phyloP scores from a whole-genome alignment of 2,797 vertebrate species.

The Hirundo rustica region DNA sequence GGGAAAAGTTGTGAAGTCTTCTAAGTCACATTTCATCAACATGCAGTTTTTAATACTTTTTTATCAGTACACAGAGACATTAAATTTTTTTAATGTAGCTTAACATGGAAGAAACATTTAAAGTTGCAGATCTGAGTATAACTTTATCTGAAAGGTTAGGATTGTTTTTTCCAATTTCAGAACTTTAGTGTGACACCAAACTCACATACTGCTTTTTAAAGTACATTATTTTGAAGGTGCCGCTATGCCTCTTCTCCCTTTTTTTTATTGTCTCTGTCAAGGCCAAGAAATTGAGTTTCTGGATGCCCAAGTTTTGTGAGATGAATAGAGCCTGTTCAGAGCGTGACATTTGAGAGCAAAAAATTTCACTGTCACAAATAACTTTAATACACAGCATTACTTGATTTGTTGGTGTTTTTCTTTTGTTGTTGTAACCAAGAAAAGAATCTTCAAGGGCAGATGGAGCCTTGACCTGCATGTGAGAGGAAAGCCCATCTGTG shows the following conservation, averaged over 20 bases:
- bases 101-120: not conserved
- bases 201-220: not conserved
- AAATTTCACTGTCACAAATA: not conserved
- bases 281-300: not conserved
- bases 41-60: not conserved
- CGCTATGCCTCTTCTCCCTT: not conserved
- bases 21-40: not conserved
- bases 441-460: not conserved
- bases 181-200: not conserved
- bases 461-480: not conserved
- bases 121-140: not conserved
- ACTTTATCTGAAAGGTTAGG: not conserved
- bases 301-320: not conserved
- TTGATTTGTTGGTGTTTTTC: not conserved
- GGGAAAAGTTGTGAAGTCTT: not conserved
- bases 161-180: not conserved
- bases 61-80: not conserved
- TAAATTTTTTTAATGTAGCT: not conserved
- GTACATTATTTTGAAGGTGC: not conserved
- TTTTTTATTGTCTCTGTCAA: not conserved
- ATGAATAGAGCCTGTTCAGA: not conserved
- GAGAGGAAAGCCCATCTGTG: not conserved
- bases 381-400: not conserved
- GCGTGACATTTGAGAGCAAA: not conserved
- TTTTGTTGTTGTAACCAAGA: not conserved